phyloP scores from a whole-genome alignment of 2,888 invertebrate species.

The Conomelus anceps region DNA sequence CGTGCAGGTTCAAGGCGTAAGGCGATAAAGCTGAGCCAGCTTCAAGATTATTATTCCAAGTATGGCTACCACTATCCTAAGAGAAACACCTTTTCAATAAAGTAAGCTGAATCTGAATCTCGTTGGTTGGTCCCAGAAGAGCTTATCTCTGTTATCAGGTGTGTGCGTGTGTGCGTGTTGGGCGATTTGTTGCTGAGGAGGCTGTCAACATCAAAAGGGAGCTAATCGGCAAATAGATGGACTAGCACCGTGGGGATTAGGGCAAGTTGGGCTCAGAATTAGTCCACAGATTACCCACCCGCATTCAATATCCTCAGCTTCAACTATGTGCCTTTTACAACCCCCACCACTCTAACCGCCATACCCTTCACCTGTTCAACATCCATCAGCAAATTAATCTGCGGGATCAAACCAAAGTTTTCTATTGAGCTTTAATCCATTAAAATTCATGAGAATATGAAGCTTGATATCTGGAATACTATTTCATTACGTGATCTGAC shows the following conservation, averaged over 20 bases:
- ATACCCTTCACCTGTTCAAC: background rate
- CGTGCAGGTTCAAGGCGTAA: background rate
- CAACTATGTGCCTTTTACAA: background rate
- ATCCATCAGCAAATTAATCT: background rate
- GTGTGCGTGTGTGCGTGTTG: background rate
- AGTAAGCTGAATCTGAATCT: background rate
- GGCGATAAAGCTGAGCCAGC: background rate
- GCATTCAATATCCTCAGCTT: background rate
- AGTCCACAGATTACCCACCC: background rate
- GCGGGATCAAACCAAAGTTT: background rate
- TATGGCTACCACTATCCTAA: background rate
- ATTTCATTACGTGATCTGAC: background rate
- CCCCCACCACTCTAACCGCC: background rate
- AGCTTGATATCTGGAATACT: background rate
- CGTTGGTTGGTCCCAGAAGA: background rate
- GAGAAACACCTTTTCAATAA: background rate
- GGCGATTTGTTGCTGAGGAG: background rate
- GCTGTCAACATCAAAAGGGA: background rate
- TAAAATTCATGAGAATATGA: too few species aligned
- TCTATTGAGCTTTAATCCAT: background rate
- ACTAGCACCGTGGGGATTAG: background rate
- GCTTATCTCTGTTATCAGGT: background rate
- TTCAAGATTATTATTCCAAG: background rate
- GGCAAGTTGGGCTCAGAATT: background rate
- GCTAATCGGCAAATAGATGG: background rate